A percentile compares a stretch with the other conserved stretches of the same genome.
Conservation (phyloP, 2,113 vertebrate genomes). For the Archilochus colubris region DNA sequence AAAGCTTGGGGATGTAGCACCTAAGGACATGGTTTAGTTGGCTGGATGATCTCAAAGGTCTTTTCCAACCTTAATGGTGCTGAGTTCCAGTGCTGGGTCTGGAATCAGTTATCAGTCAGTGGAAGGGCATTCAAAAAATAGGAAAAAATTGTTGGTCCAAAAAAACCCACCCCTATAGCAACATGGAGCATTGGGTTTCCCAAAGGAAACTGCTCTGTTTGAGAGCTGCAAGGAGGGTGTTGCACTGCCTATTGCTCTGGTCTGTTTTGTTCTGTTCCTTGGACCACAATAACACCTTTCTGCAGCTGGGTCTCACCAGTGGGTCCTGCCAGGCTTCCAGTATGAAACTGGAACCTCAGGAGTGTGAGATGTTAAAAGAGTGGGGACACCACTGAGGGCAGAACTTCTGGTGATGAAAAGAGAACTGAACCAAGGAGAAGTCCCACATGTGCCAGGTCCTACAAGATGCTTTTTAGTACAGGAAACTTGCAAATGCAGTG, state of each 20-base stretch:
- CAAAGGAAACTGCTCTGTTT: neutral
- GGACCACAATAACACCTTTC: accelerated
- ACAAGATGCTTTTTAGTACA: neutral
- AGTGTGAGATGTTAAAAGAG: neutral
- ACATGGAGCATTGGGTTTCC: neutral
- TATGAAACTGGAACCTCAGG: neutral
- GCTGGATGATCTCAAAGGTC: too few species aligned
- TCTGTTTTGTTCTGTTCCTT: neutral
- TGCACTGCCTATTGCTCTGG: neutral
- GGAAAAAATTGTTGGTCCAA: neutral
- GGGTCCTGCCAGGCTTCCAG: neutral
- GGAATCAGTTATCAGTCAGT: neutral
- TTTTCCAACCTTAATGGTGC: neutral
- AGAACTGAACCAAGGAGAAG: neutral
- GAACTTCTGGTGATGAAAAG: neutral
- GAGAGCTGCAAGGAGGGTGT: neutral
- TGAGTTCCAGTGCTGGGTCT: neutral
- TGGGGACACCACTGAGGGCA: neutral
- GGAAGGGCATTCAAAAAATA: neutral
- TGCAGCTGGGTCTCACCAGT: neutral
- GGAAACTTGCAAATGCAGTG: neutral
- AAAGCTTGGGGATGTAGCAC: too few species aligned
- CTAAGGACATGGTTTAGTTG: too few species aligned
- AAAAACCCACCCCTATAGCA: accelerated
- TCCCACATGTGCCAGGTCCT: neutral